Evolutionary conservation across 2,888 invertebrate species (phyloP).

Genomic region (Iselma pallidipennis): DNA sequence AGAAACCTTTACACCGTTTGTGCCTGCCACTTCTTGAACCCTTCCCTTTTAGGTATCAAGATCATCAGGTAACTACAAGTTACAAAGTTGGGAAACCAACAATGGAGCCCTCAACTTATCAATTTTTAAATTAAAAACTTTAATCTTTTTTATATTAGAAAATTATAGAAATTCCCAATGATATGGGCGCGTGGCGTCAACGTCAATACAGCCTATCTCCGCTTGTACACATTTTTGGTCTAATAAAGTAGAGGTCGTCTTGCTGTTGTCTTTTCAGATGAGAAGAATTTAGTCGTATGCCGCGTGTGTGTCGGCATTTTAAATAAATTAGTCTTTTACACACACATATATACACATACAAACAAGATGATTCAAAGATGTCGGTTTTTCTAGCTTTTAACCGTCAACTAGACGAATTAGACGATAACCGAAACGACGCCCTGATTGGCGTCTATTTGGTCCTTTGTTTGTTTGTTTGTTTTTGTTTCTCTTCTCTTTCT

Average conservation of each 20-base stretch:
- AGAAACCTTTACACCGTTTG: too few species aligned
- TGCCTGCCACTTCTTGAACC: too few species aligned
- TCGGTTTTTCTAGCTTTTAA: neutral
- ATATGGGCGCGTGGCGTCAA: neutral
- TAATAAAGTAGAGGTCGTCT: neutral
- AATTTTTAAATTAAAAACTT: too few species aligned
- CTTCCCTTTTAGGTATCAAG: too few species aligned
- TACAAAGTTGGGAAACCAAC: too few species aligned
- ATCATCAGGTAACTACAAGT: too few species aligned
- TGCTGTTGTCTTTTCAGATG: too few species aligned
- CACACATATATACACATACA: neutral
- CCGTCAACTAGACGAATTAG: too few species aligned
- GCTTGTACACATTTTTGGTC: too few species aligned
- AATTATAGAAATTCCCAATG: too few species aligned
- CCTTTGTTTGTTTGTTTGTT: conserved; percentile 17
- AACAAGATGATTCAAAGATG: neutral
- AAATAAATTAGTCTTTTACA: neutral
- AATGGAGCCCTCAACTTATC: too few species aligned
- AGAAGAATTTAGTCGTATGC: neutral
- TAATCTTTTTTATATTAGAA: too few species aligned
- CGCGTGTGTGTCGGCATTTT: neutral
- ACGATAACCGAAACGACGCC: neutral
- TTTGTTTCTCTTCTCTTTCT: neutral
- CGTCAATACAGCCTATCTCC: neutral
- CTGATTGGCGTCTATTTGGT: neutral